Evolutionary conservation across 2,888 invertebrate genomes (phyloP).

Genomic region (Petrolisthes cinctipes): DNA sequence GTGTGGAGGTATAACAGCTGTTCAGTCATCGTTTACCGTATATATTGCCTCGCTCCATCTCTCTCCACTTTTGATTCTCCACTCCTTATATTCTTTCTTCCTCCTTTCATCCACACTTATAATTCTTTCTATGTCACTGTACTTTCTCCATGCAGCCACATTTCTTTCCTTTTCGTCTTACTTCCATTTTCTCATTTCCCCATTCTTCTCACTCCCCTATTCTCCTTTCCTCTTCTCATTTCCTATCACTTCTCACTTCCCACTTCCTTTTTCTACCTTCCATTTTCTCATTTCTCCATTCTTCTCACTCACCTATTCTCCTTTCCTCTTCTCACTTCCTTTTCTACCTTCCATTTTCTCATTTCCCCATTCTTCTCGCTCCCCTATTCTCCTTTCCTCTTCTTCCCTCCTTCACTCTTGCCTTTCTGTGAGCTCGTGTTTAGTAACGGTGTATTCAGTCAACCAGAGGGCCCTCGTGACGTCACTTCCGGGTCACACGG

Average conservation of each 20-base stretch:
- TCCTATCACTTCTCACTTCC: neutral
- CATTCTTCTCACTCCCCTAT: neutral
- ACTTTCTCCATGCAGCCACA: neutral
- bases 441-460: neutral
- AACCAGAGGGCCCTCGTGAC: neutral
- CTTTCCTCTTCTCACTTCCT: neutral
- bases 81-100: neutral
- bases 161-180: neutral
- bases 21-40: neutral
- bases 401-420: neutral
- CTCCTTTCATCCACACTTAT: neutral
- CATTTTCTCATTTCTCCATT: neutral
- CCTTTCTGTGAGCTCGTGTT: neutral
- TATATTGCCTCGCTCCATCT: neutral
- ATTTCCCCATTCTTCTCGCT: neutral
- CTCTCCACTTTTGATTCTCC: neutral
- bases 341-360: neutral
- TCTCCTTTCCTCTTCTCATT: neutral
- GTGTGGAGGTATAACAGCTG: neutral
- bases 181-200: neutral
- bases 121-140: neutral
- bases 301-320: neutral
- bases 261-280: neutral
- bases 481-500: neutral
- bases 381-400: neutral